Base-by-base conservation (phyloP, 2,113 vertebrate species). In the Anolis carolinensis region DNA sequence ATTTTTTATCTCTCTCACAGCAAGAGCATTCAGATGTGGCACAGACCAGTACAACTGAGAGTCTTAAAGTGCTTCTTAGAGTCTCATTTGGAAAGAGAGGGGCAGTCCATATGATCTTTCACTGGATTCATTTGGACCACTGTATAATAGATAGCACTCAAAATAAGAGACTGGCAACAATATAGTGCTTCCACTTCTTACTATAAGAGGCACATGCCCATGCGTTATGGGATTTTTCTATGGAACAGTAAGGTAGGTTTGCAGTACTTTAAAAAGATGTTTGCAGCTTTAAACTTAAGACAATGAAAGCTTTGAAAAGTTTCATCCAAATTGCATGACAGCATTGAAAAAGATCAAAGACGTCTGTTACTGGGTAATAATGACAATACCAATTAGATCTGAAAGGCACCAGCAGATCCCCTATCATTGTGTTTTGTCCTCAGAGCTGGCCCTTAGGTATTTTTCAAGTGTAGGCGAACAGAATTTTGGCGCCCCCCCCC, bases 351-450 rank as follows among this genome's bases (percentile, higher is more conserved):
- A 55, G 55, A 74, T 3, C 34, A 73, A 39, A 27, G 30, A 67
- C 23, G 48, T 76, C 72, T 77, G 83, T 76, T 84, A 44, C n/a
- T 32, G 50, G 39, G 30, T 10, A 84, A 4, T 50, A 84, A 84
- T 76, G 65, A 48, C 30, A 67, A 18, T 48, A 20, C 73, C 44
- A 84, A 20, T 10, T 50, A 76, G 48, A 77, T 50, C 73, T 76
- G 73, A 25, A 9, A 48, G 34, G 39, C 25, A 73, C 5, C 5
- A 23, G 4, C 44, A 76, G 48, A 30, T 76, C 39, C 50, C 55
- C 44, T 84, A 39, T 2, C 48, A 32, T 44, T 27, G 50, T 25
- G 30, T 76, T 70, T 27, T n/a, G 20, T 59, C 59, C n/a, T n/a
- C n/a, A n/a, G n/a, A n/a, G n/a, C n/a, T n/a, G n/a, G n/a, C n/a